A percentile compares a stretch with the other conserved stretches of the same genome.
These are phyloP conservation scores for Geopemphigus sp. DNA, from an alignment of 1,140 invertebrate species.

Conservation along the genomic window DNA sequence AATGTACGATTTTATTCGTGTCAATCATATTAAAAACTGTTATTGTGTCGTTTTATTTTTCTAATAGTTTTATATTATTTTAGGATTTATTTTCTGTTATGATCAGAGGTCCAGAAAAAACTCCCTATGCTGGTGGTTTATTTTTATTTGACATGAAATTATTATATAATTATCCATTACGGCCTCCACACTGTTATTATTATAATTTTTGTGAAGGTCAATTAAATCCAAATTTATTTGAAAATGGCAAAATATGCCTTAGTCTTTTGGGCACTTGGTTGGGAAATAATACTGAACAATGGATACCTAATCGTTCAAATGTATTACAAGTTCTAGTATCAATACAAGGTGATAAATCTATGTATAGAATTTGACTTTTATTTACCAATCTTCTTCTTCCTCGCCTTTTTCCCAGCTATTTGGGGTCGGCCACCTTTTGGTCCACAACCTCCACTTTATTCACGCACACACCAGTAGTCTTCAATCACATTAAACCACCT, in stretches of 20 bases:
- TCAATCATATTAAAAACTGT: no score
- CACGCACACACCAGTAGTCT: no score
- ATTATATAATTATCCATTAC: conserved; percentile 80
- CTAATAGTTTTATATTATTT: conserved; percentile 7
- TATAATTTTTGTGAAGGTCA: conserved; percentile 65
- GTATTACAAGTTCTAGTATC: conserved; percentile 75
- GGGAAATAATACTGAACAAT: conserved; percentile 96
- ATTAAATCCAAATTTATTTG: conserved; percentile 97
- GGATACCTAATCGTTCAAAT: conserved; percentile 95
- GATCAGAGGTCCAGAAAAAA: conserved; percentile 87
- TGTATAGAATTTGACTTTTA: no score
- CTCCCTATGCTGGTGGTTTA: conserved; percentile 85
- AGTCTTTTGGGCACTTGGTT: conserved; percentile 97
- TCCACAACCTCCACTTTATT: no score
- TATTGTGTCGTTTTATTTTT: no score
- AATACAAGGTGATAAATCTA: conserved; percentile 43
- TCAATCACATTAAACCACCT: no score
- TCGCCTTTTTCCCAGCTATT: no score
- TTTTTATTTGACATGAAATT: conserved; percentile 91
- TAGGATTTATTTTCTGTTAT: conserved; percentile 61
- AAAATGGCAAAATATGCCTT: conserved; percentile 91
- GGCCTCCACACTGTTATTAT: conserved; percentile 67
- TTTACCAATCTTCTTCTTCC: no score
- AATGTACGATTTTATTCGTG: not conserved
- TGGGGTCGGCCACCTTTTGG: no score